Evolutionary conservation across 2,888 invertebrate genomes (phyloP).

Genomic region (Limenitis camilla): DNA sequence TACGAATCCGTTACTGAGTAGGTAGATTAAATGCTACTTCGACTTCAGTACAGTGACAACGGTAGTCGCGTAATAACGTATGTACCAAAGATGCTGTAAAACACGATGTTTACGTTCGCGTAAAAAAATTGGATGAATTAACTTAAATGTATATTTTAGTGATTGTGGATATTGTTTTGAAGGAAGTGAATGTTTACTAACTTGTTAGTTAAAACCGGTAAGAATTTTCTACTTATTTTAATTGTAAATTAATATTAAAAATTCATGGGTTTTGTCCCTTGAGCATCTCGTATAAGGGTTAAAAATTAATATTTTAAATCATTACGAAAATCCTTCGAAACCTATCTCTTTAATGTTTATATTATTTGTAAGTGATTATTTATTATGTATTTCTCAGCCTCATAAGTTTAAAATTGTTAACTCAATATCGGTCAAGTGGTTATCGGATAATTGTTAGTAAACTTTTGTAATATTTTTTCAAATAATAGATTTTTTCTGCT

Average conservation of each 20-base stretch:
- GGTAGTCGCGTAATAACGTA: constrained; percentile 40
- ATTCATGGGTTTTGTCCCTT: no score
- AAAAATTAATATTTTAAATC: no score
- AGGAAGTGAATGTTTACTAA: neutral
- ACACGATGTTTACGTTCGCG: constrained; percentile 12
- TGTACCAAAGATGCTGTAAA: constrained; percentile 35
- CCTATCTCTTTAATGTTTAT: no score
- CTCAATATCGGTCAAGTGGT: neutral
- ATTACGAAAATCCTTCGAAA: no score
- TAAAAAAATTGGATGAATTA: constrained; percentile 2
- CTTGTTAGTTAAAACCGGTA: constrained; percentile 7
- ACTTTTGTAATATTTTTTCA: neutral
- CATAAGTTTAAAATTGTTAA: neutral
- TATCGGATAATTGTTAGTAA: neutral
- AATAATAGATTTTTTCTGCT: neutral
- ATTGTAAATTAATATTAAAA: neutral
- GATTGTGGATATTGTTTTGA: neutral
- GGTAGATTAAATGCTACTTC: constrained; percentile 9
- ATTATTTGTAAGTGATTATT: no score
- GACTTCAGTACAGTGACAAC: constrained; percentile 50
- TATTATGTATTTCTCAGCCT: no score
- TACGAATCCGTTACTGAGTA: constrained; percentile 8
- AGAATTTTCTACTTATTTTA: neutral
- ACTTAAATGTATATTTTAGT: constrained; percentile 3
- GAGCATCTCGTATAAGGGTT: no score